Evolutionary conservation across 1,140 invertebrate species (phyloP).

Genomic region (Zeugodacus cucurbitae): DNA sequence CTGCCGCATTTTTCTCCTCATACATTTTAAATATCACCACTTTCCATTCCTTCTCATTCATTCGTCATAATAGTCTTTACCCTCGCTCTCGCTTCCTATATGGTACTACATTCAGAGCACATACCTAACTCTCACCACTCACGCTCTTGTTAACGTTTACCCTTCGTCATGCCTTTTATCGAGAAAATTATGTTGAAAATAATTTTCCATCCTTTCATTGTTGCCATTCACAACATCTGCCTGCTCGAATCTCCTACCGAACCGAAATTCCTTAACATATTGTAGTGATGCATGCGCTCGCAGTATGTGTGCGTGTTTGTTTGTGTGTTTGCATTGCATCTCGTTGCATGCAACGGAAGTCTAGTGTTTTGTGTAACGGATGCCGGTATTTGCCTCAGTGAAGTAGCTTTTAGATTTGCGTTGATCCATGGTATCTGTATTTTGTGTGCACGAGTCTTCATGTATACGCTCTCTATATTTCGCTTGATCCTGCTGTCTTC

Average conservation of each 20-base stretch:
- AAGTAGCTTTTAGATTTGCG: background rate
- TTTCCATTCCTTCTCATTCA: background rate
- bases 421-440: background rate
- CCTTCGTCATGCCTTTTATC: background rate
- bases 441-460: background rate
- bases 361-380: background rate
- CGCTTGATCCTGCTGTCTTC: background rate
- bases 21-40: background rate
- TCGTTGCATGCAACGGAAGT: background rate
- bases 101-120: too few species aligned
- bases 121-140: background rate
- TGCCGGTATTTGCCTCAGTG: background rate
- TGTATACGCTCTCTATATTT: background rate
- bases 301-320: background rate
- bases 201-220: slow-evolving; percentile 2
- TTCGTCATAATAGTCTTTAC: background rate
- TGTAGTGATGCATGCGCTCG: background rate
- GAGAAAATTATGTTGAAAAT: background rate
- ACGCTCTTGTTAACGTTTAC: background rate
- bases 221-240: background rate
- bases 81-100: background rate
- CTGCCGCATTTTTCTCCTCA: too few species aligned
- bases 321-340: background rate
- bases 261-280: background rate
- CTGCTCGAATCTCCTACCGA: background rate